Evolutionary conservation across 2,797 vertebrate species (phyloP).

Genomic region (Coccyzus lansbergi): DNA sequence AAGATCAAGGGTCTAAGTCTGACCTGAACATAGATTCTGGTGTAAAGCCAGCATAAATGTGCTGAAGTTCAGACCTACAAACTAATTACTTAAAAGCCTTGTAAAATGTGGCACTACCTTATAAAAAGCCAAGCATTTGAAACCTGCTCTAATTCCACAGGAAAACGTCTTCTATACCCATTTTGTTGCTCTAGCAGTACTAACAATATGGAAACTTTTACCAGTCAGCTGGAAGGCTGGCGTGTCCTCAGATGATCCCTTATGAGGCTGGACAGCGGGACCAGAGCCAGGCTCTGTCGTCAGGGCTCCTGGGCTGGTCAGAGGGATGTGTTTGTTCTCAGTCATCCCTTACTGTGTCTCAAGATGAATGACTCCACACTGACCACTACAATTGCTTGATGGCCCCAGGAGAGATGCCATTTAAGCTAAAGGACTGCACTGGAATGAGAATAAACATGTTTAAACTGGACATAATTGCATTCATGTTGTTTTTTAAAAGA

Average conservation of each 20-base stretch:
- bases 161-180: background rate
- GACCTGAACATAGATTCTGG: background rate
- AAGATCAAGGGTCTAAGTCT: background rate
- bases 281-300: background rate
- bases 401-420: background rate
- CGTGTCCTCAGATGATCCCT: conserved; percentile 20
- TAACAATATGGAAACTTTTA: background rate
- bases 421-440: background rate
- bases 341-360: background rate
- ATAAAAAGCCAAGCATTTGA: background rate
- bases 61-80: background rate
- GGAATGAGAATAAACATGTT: background rate
- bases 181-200: background rate
- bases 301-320: background rate
- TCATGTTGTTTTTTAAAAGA: background rate
- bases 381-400: background rate
- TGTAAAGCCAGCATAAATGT: background rate
- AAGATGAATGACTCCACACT: conserved; percentile 14
- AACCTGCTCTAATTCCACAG: background rate
- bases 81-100: background rate
- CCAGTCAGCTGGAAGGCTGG: background rate
- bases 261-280: background rate
- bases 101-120: background rate
- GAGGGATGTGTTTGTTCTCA: conserved; percentile 9
- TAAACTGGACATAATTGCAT: background rate